Evolutionary conservation across 92 coral and sea anemone genomes (phyloP).

Genomic region (Scolanthus callimorphus): DNA sequence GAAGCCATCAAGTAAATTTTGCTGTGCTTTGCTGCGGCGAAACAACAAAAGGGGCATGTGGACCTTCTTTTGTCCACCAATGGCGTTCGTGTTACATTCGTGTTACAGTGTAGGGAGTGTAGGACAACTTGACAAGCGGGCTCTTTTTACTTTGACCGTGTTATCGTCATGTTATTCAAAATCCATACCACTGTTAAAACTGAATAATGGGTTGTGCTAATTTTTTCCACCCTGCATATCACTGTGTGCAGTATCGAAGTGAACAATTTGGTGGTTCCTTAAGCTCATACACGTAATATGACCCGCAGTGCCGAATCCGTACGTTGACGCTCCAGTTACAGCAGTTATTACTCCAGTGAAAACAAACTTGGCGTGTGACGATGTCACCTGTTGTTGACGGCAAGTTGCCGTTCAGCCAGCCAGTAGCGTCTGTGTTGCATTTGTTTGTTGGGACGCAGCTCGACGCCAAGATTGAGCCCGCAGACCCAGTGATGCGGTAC

Average conservation of each 20-base stretch:
- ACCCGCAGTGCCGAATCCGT: conserved; percentile 9
- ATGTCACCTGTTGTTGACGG: conserved; percentile 4
- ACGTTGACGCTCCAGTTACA: conserved; percentile 11
- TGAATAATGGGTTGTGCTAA: too few relatives aligned
- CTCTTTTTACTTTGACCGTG: too few relatives aligned
- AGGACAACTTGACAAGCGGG: too few relatives aligned
- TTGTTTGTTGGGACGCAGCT: background rate
- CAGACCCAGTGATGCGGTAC: conserved; percentile 25
- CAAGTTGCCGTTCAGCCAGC: conserved; percentile 28
- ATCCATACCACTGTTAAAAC: too few relatives aligned
- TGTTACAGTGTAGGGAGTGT: too few relatives aligned
- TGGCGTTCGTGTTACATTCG: too few relatives aligned
- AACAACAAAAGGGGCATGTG: too few relatives aligned
- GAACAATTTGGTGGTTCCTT: background rate
- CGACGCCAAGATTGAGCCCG: conserved; percentile 12
- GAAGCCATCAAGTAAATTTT: too few relatives aligned
- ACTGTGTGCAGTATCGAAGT: conserved; percentile 13
- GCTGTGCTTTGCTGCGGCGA: too few relatives aligned
- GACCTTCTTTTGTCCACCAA: too few relatives aligned
- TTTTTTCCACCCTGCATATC: too few relatives aligned
- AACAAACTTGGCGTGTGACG: conserved; percentile 19
- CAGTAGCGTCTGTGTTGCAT: conserved; percentile 13
- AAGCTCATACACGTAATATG: conserved; percentile 8
- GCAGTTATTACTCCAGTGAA: conserved; percentile 2
- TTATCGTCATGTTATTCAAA: too few relatives aligned